These are phyloP conservation scores for Ptilodon capucinus DNA, from an alignment of 2,888 invertebrate genomes.

Conservation along the genomic window DNA sequence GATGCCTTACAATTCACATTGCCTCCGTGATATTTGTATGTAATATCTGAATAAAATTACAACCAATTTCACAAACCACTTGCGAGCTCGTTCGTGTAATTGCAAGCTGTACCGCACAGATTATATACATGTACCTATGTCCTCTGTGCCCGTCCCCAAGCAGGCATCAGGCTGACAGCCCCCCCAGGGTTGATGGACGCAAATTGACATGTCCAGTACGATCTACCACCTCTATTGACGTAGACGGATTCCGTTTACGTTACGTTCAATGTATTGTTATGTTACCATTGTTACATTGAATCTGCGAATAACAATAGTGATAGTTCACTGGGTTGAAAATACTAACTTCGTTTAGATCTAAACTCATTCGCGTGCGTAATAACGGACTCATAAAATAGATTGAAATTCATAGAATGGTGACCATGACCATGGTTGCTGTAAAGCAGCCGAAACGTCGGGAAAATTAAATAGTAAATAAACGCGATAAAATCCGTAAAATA, in stretches of 20 bases:
- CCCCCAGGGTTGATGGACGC: slow-evolving; percentile 44
- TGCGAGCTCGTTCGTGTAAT: not conserved
- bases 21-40: not conserved
- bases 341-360: too few relatives aligned
- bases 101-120: not conserved
- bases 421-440: too few relatives aligned
- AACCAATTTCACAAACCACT: not conserved
- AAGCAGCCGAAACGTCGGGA: too few relatives aligned
- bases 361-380: too few relatives aligned
- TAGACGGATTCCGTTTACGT: slow-evolving; percentile 12
- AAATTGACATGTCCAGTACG: slow-evolving; percentile 60
- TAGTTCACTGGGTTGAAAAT: too few relatives aligned
- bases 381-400: too few relatives aligned
- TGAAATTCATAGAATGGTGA: too few relatives aligned
- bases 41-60: not conserved
- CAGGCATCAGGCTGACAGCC: not conserved
- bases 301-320: too few relatives aligned
- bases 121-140: too few relatives aligned
- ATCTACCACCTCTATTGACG: slow-evolving; percentile 30
- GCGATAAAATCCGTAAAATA: too few relatives aligned
- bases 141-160: not conserved
- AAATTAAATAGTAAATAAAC: too few relatives aligned
- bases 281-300: too few relatives aligned
- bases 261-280: slow-evolving; percentile 19
- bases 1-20: not conserved